A percentile compares a stretch with the other conserved stretches of the same genome.
Conservation (phyloP, 2,113 vertebrate genomes). For the Rhinoderma darwinii region DNA sequence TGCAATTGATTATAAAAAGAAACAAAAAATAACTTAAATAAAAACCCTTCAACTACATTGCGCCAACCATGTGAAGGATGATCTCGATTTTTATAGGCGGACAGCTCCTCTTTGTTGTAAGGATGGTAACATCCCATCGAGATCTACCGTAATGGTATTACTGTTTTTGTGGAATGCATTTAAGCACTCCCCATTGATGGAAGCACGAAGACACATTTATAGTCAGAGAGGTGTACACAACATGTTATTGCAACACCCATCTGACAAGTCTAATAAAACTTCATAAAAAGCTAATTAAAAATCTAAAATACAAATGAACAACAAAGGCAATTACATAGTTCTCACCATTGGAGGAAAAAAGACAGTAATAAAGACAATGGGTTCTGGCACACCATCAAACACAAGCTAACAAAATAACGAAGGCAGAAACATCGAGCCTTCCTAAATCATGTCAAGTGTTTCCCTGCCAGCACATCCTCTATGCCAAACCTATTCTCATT, state of each 20-base stretch:
- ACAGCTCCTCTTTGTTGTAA: neutral
- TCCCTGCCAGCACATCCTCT: slow-evolving; percentile 40
- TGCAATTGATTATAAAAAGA: neutral
- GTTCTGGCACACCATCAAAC: slow-evolving; percentile 53
- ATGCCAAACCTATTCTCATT: slow-evolving; percentile 39
- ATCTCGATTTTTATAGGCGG: neutral
- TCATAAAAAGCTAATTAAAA: slow-evolving; percentile 31
- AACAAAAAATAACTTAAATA: neutral
- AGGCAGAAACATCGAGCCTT: slow-evolving; percentile 49
- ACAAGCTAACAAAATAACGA: slow-evolving; percentile 50
- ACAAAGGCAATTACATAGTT: slow-evolving; percentile 53
- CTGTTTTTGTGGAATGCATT: neutral
- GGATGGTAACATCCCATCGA: neutral
- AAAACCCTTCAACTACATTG: neutral
- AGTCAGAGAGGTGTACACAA: slow-evolving; percentile 12
- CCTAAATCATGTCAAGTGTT: slow-evolving; percentile 55
- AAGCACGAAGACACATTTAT: slow-evolving; percentile 29
- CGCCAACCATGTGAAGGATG: neutral
- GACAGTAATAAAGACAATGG: slow-evolving; percentile 49
- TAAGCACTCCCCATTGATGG: neutral
- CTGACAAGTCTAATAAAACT: slow-evolving; percentile 34
- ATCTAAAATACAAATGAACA: slow-evolving; percentile 42
- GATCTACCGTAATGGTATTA: neutral
- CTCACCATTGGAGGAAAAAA: slow-evolving; percentile 28
- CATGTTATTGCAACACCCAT: slow-evolving; percentile 32